phyloP scores from a whole-genome alignment of 2,113 vertebrate species.

The Vireo altiloquus region DNA sequence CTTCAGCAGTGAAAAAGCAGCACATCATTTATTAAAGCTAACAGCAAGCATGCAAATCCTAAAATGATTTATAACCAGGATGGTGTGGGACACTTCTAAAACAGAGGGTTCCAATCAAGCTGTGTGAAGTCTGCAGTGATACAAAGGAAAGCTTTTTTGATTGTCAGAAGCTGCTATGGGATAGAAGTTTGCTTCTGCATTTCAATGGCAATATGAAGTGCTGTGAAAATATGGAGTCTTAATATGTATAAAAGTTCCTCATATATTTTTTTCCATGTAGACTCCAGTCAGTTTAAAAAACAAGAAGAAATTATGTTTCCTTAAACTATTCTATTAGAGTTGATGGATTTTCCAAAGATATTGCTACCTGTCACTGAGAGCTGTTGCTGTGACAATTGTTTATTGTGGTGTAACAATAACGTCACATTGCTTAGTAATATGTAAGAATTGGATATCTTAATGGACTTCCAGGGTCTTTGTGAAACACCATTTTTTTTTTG shows the following conservation, averaged over 20 bases:
- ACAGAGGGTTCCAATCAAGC: neutral
- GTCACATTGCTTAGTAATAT: neutral
- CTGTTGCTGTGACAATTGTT: neutral
- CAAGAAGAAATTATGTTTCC: neutral
- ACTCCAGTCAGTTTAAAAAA: neutral
- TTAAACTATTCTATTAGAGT: neutral
- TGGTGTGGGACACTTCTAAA: neutral
- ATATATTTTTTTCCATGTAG: neutral
- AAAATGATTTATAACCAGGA: slow-evolving; percentile 30
- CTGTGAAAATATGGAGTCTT: neutral
- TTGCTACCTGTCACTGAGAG: neutral
- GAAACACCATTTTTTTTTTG: neutral
- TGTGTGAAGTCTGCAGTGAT: slow-evolving; percentile 10
- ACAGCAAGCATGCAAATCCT: neutral
- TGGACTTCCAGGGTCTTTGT: slow-evolving; percentile 6
- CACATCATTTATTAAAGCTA: neutral
- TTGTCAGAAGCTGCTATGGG: neutral
- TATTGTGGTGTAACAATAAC: neutral
- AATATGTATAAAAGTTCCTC: neutral
- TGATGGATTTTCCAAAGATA: neutral
- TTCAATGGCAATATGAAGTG: neutral
- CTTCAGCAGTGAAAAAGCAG: slow-evolving; percentile 14
- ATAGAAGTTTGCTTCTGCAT: neutral
- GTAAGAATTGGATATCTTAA: neutral
- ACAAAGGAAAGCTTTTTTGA: neutral